Percentiles rank a stretch among this genome's conserved stretches.
These are phyloP conservation scores for Sebastes vulpes DNA, from an alignment of 2,797 vertebrate species.

Conservation along the genomic window DNA sequence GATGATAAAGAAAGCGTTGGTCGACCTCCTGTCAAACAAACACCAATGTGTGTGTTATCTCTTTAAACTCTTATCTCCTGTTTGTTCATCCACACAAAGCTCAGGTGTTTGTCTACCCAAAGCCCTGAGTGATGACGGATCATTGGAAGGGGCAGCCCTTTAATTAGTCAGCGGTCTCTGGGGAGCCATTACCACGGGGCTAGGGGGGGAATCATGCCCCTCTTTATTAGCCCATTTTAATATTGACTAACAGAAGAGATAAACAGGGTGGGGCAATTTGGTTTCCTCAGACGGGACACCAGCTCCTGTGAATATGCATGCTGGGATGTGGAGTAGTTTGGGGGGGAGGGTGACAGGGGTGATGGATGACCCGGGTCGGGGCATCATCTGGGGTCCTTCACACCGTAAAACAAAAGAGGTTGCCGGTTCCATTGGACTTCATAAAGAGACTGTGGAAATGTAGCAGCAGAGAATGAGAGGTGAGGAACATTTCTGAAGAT, in stretches of 20 bases:
- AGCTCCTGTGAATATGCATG: conserved; percentile 82
- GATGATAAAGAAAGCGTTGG: background rate
- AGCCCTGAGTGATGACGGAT: conserved; percentile 82
- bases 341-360: conserved; percentile 69
- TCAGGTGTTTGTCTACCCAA: conserved; percentile 65
- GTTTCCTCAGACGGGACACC: conserved; percentile 75
- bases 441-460: conserved; percentile 71
- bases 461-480: conserved; percentile 8
- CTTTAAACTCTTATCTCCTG: conserved; percentile 11
- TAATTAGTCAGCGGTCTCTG: conserved; percentile 82
- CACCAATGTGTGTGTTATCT: background rate
- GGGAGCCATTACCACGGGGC: conserved; percentile 77
- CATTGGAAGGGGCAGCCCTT: conserved; percentile 84
- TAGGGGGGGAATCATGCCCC: conserved; percentile 73
- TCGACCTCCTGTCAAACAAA: background rate
- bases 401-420: conserved; percentile 77
- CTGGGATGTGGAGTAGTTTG: conserved; percentile 27
- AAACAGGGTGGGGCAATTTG: conserved; percentile 67
- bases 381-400: conserved; percentile 80
- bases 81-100: conserved; percentile 35
- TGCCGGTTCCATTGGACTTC: conserved; percentile 60
- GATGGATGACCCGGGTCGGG: conserved; percentile 79
- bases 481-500: background rate
- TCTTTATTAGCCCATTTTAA: conserved; percentile 90
- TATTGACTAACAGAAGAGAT: conserved; percentile 76